Base-by-base conservation (phyloP, 2,888 invertebrate genomes). In the Periphyllus acericola region DNA sequence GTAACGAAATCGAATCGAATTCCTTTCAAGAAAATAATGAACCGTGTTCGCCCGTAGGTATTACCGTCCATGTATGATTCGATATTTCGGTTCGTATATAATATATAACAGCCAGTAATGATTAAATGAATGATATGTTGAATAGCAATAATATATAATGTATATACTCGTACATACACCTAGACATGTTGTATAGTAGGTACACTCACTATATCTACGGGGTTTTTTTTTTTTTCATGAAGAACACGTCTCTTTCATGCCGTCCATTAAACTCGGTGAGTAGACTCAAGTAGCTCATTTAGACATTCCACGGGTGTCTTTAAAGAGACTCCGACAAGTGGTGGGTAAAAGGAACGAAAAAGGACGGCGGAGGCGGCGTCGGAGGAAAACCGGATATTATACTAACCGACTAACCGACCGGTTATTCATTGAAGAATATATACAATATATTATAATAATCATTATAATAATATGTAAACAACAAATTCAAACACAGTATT, bases 301-400 rank as follows among this genome's bases (percentile, higher is more conserved):
- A 72, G 6, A 72, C 68, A 74, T 83, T 83, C 83, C 72, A 83
- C 75, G 55, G 36, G 55, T 83, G 34, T 74, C 60, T 83, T 83
- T 83, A 34, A 74, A 83, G 34, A 72, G 25, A 83, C 46, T 72
- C 72, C 72, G 71, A 83, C 52, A 34, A 83, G 82, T 72, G 52
- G 82, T 72, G 52, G 36, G 32, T 72, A 72, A 72, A 72, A 72
- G 25, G 25, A 34, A 52, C 66, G 29, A 68, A 66, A 79, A 68
- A 40, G 68, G 72, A 11, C 46, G 46, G 55, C 55, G 72, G 21
- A 40, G 40, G 21, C 40, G 71, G 19, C 71, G 46, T 25, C 46
- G 72, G 29, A 83, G 34, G 52, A 83, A 76, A 83, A 83, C 82
- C 72, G 82, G 82, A 71, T 83, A 83, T 46, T 83, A 36, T 83